phyloP scores from a whole-genome alignment of 2,113 vertebrate genomes.

The Hipposideros armiger region DNA sequence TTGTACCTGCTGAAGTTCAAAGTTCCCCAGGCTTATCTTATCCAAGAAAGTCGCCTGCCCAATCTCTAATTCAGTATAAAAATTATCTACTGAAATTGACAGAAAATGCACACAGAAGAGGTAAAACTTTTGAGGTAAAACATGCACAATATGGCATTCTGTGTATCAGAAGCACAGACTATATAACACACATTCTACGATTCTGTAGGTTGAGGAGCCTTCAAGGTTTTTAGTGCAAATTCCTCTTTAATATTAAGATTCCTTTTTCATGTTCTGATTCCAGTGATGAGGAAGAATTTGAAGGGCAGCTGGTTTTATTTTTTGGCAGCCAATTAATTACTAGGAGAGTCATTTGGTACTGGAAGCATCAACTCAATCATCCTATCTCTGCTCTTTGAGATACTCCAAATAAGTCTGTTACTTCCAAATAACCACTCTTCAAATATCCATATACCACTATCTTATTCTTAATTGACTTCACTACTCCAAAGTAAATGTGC shows the following conservation, averaged over 20 bases:
- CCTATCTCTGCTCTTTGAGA: neutral
- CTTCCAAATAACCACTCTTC: neutral
- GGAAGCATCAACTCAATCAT: neutral
- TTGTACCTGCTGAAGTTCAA: neutral
- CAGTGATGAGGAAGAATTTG: neutral
- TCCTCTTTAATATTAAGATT: neutral
- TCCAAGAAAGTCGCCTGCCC: neutral
- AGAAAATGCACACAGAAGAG: neutral
- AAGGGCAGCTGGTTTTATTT: neutral
- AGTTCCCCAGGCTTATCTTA: neutral
- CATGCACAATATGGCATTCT: neutral
- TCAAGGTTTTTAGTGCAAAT: neutral
- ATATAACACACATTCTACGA: neutral
- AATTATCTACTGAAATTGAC: neutral
- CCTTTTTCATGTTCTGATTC: neutral
- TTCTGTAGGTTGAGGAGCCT: neutral
- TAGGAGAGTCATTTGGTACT: neutral
- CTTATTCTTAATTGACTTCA: neutral
- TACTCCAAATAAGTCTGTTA: neutral
- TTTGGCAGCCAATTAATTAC: neutral
- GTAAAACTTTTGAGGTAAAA: neutral
- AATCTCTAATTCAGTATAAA: neutral
- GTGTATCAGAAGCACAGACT: neutral
- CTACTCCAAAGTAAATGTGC: neutral
- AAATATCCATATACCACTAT: neutral